Percentiles rank a stretch among this genome's conserved stretches.
These are phyloP conservation scores for Hydrophis major DNA, from an alignment of 2,797 vertebrate genomes.

Conservation along the genomic window DNA sequence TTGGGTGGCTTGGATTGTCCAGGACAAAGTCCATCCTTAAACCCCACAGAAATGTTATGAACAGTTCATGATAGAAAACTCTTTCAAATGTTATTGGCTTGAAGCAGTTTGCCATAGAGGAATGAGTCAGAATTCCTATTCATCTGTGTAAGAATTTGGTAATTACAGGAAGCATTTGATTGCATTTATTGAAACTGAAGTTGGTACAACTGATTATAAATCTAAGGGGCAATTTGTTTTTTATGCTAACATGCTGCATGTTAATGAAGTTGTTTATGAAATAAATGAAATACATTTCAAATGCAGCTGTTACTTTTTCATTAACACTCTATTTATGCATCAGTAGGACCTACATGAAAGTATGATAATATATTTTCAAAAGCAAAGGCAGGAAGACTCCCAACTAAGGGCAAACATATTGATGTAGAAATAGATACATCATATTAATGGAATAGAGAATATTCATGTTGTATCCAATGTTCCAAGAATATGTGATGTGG, in stretches of 20 bases:
- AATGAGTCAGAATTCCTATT: background rate
- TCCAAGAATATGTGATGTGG: background rate
- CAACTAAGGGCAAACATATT: background rate
- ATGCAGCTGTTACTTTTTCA: background rate
- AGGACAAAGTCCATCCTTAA: background rate
- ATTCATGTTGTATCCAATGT: background rate
- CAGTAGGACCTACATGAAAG: background rate
- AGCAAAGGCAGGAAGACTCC: background rate
- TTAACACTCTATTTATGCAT: background rate
- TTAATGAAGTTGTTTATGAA: background rate
- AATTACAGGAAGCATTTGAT: background rate
- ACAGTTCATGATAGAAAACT: background rate
- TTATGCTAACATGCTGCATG: background rate
- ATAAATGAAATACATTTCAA: background rate
- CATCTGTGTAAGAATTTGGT: background rate
- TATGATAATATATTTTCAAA: background rate
- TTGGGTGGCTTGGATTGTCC: background rate
- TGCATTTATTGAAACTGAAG: background rate
- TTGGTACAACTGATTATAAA: background rate
- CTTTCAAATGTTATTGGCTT: background rate
- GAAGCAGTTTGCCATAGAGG: background rate
- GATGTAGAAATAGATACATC: background rate
- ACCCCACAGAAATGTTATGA: background rate
- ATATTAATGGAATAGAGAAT: background rate
- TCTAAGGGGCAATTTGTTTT: background rate